Conservation (phyloP, 2,797 vertebrate species). For the Eurystomus glaucurus region DNA sequence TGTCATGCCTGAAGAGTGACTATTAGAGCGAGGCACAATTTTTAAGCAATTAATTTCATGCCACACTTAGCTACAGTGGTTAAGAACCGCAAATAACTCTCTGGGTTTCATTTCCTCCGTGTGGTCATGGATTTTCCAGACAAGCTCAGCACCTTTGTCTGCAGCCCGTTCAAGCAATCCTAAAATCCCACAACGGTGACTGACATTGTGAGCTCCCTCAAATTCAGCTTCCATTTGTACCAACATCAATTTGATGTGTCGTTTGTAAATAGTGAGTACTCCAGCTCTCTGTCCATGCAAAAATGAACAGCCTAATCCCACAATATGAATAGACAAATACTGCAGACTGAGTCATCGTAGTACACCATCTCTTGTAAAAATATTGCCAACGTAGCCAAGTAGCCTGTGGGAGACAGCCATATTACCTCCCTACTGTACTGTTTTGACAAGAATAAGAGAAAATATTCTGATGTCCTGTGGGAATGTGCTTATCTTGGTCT, state of each 20-base stretch:
- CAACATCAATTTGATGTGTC: neutral
- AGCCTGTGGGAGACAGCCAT: neutral
- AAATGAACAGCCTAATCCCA: neutral
- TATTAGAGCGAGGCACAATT: neutral
- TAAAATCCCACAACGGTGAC: neutral
- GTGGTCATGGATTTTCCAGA: slow-evolving; percentile 57
- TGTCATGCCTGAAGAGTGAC: neutral
- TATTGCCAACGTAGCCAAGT: fast-evolving
- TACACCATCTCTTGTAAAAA: neutral
- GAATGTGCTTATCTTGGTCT: slow-evolving; percentile 12
- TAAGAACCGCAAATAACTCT: slow-evolving; percentile 21
- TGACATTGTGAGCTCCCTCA: neutral
- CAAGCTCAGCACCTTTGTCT: neutral
- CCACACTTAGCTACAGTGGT: neutral
- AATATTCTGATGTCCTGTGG: neutral
- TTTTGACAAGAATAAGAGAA: neutral
- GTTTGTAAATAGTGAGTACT: neutral
- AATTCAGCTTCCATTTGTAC: neutral
- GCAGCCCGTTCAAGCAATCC: neutral
- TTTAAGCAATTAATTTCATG: slow-evolving; percentile 19
- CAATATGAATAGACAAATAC: neutral
- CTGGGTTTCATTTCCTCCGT: slow-evolving; percentile 3
- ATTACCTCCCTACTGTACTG: neutral
- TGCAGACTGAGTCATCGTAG: neutral
- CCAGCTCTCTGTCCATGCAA: neutral